Percentiles rank a stretch among this genome's conserved stretches.
phyloP scores from a whole-genome alignment of 2,113 vertebrate genomes.

The Lepus timidus region DNA sequence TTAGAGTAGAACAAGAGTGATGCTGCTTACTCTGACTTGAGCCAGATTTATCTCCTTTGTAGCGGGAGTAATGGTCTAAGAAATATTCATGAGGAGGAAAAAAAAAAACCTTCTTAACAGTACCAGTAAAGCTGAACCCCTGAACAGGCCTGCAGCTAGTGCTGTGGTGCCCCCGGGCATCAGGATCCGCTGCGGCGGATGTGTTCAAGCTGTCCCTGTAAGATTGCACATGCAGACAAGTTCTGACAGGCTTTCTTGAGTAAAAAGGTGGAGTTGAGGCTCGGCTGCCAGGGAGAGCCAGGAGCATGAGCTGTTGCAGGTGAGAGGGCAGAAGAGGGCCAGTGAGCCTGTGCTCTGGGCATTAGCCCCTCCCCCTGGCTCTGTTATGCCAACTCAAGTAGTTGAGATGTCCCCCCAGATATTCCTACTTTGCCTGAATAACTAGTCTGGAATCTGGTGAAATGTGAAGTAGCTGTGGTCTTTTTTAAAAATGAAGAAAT shows the following conservation, averaged over 20 bases:
- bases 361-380: neutral
- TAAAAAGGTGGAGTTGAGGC: neutral
- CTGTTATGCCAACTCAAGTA: neutral
- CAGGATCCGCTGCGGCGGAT: neutral
- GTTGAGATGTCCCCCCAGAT: neutral
- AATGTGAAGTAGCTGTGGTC: neutral
- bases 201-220: neutral
- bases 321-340: neutral
- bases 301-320: neutral
- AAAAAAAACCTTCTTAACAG: neutral
- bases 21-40: slow-evolving; percentile 59
- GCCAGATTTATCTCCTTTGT: slow-evolving; percentile 35
- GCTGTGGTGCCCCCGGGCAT: neutral
- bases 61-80: neutral
- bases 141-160: neutral
- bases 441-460: neutral
- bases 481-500: neutral
- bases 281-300: neutral
- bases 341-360: neutral
- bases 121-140: neutral
- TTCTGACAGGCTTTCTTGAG: neutral
- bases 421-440: neutral
- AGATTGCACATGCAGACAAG: neutral
- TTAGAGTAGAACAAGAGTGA: slow-evolving; percentile 18
- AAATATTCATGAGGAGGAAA: neutral